Evolutionary conservation across 2,888 invertebrate genomes (phyloP).

Genomic region (Congeria kusceri): DNA sequence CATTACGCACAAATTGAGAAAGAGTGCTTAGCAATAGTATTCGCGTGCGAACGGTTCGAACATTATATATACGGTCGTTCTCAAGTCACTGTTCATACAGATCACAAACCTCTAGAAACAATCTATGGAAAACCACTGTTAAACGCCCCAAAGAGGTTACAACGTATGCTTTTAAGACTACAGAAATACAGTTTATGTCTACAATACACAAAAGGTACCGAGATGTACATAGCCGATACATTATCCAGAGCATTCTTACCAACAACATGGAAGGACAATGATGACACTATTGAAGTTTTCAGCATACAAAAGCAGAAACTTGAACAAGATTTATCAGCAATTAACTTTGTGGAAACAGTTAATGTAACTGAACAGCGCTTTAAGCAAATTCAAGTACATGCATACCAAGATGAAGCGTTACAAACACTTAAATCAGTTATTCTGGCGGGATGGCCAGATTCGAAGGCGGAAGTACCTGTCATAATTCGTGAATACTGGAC

Average conservation of each 20-base stretch:
- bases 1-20: conserved; percentile 70
- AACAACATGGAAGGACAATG: conserved; percentile 4
- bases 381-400: conserved; percentile 20
- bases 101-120: conserved; percentile 64
- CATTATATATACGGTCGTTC: conserved; percentile 57
- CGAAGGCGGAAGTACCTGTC: conserved; percentile 22
- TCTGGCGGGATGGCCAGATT: conserved; percentile 53
- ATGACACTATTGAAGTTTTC: conserved; percentile 34
- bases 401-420: conserved; percentile 44
- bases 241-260: conserved; percentile 45
- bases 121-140: conserved; percentile 56
- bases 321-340: not conserved
- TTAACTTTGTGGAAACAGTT: not conserved
- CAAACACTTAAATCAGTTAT: conserved; percentile 24
- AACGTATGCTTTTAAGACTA: conserved; percentile 64
- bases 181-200: conserved; percentile 57
- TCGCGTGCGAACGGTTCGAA: conserved; percentile 57
- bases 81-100: conserved; percentile 45
- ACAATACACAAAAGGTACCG: conserved; percentile 49
- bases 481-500: conserved; percentile 49
- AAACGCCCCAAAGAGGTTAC: conserved; percentile 57
- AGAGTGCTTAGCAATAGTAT: conserved; percentile 64
- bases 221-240: conserved; percentile 59
- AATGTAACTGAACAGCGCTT: not conserved
- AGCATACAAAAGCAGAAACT: not conserved